Percentiles rank a stretch among this genome's conserved stretches.
Evolutionary conservation across 2,888 invertebrate genomes (phyloP).

Genomic region (Stegana nigrithorax): DNA sequence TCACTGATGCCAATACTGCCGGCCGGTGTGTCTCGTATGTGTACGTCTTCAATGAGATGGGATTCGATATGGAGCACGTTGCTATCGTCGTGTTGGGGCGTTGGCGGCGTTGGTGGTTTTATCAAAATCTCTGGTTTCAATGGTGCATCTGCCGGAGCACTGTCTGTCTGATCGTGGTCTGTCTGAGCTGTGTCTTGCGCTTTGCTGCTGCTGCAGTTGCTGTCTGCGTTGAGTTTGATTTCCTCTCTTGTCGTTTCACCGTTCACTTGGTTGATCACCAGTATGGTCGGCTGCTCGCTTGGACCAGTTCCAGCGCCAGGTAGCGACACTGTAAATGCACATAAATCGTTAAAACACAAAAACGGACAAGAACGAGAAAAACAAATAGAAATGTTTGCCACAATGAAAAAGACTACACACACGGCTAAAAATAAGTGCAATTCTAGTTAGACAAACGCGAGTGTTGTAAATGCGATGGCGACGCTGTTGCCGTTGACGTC

Average conservation of each 20-base stretch:
- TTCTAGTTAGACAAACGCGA: constrained; percentile 16
- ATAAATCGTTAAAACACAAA: no score
- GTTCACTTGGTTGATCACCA: constrained; percentile 57
- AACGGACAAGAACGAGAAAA: neutral
- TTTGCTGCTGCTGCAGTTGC: constrained; percentile 21
- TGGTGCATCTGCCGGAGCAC: no score
- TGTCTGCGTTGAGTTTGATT: constrained; percentile 24
- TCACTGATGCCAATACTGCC: constrained; percentile 63
- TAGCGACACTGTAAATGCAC: constrained; percentile 65
- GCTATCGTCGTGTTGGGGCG: constrained; percentile 19
- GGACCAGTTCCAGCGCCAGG: constrained; percentile 66
- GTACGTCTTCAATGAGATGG: constrained; percentile 65
- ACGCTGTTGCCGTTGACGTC: no score
- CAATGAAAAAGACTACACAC: neutral
- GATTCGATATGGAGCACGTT: constrained; percentile 65
- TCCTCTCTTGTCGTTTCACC: constrained; percentile 33
- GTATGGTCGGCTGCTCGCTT: constrained; percentile 64
- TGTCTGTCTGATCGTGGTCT: constrained; percentile 29
- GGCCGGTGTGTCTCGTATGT: neutral
- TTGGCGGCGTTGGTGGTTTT: constrained; percentile 14
- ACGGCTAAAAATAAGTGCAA: constrained; percentile 27
- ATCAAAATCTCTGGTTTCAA: constrained; percentile 5
- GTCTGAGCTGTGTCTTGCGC: constrained; percentile 30
- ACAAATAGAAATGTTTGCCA: constrained; percentile 15
- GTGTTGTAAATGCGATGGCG: no score